A percentile compares a stretch with the other conserved stretches of the same genome.
phyloP scores from a whole-genome alignment of 2,113 vertebrate species.

The Pseudopodoces humilis region DNA sequence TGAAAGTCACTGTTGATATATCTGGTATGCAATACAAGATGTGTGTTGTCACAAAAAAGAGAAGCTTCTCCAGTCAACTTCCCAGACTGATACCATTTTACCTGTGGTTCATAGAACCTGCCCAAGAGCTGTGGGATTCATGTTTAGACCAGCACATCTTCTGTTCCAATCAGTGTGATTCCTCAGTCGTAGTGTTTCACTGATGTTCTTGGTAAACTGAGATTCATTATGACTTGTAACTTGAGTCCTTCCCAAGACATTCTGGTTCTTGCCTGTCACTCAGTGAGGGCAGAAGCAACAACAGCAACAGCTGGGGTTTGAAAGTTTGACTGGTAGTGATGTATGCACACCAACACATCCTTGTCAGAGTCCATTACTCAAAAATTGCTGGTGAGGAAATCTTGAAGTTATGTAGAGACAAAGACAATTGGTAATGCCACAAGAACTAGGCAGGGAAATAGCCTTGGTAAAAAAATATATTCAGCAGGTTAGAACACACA shows the following conservation, averaged over 20 bases:
- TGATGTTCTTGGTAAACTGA: neutral
- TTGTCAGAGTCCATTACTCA: neutral
- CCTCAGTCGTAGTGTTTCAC: neutral
- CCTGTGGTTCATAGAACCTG: constrained; percentile 20
- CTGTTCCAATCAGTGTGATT: neutral
- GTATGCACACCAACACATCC: neutral
- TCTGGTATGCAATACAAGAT: neutral
- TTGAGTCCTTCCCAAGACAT: neutral
- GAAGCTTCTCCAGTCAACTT: neutral
- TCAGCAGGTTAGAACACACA: neutral
- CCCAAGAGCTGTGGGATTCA: neutral
- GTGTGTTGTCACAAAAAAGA: neutral
- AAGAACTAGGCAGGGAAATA: neutral
- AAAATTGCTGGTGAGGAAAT: neutral
- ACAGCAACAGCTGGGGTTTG: neutral
- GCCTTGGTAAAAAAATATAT: constrained; percentile 13
- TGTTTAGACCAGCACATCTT: neutral
- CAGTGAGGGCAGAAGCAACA: neutral
- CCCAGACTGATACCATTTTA: constrained; percentile 9
- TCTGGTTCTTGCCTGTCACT: neutral
- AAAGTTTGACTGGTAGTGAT: neutral
- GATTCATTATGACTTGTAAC: neutral
- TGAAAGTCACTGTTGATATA: neutral
- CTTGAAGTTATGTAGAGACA: neutral
- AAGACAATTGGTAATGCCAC: neutral